Evolutionary conservation across 2,113 vertebrate genomes (phyloP).

Genomic region (Mola mola): DNA sequence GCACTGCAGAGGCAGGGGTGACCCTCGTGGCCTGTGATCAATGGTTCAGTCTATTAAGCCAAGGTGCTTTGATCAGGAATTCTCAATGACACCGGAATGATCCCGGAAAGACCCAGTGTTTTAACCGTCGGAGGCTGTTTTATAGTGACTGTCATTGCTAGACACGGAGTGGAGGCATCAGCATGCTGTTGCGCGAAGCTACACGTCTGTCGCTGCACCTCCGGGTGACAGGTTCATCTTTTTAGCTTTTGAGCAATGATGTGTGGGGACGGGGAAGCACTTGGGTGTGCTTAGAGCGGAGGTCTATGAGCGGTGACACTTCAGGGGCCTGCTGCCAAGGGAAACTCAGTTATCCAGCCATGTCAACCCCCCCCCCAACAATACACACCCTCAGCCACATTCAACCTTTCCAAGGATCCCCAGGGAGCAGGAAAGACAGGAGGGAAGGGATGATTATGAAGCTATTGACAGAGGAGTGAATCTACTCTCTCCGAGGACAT

Average conservation of each 20-base stretch:
- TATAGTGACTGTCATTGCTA: too few relatives aligned
- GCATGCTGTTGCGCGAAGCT: too few relatives aligned
- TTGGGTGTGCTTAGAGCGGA: constrained; percentile 61
- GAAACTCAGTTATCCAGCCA: constrained; percentile 69
- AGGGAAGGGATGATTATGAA: constrained; percentile 25
- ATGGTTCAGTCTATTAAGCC: constrained; percentile 69
- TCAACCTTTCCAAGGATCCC: constrained; percentile 41
- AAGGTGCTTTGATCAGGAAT: constrained; percentile 66
- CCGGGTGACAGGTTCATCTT: constrained; percentile 64
- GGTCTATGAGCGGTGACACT: constrained; percentile 72
- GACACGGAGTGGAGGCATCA: too few relatives aligned
- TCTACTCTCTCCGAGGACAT: constrained; percentile 8
- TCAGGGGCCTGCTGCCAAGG: constrained; percentile 71
- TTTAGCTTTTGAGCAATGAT: constrained; percentile 57
- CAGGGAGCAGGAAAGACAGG: constrained; percentile 11
- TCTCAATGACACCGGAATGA: constrained; percentile 44
- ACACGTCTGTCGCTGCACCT: too few relatives aligned
- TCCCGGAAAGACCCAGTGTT: background rate
- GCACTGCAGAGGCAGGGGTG: constrained; percentile 57
- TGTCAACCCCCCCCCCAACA: constrained; percentile 12
- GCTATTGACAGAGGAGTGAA: constrained; percentile 37
- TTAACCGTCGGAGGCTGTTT: too few relatives aligned
- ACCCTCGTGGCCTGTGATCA: constrained; percentile 68
- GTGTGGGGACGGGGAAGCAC: constrained; percentile 54
- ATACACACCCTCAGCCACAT: constrained; percentile 3